Evolutionary conservation across 2,888 invertebrate species (phyloP).

Genomic region (Podotricha telesiphe): DNA sequence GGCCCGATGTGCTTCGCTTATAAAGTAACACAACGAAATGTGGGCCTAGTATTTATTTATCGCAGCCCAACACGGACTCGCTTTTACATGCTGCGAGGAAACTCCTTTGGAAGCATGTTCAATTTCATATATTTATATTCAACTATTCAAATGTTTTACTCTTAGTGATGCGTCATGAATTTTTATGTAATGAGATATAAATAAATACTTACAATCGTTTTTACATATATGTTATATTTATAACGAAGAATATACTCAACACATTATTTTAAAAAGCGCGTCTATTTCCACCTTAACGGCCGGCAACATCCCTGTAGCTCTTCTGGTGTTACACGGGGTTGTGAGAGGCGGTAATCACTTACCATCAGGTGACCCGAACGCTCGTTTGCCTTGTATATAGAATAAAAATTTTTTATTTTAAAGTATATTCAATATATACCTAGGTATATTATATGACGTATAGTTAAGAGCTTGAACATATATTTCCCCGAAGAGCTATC

Average conservation of each 20-base stretch:
- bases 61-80: constrained; percentile 56
- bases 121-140: constrained; percentile 43
- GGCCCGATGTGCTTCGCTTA: constrained; percentile 72
- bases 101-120: constrained; percentile 47
- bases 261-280: neutral
- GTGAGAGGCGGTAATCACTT: too few relatives aligned
- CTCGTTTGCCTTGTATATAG: too few relatives aligned
- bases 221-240: neutral
- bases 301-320: too few relatives aligned
- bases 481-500: neutral
- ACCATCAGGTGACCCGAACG: too few relatives aligned
- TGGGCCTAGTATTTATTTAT: constrained; percentile 67
- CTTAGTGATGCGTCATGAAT: neutral
- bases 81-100: constrained; percentile 58
- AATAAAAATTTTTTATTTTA: too few relatives aligned
- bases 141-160: constrained; percentile 14
- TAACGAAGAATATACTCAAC: neutral
- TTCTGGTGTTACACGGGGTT: too few relatives aligned
- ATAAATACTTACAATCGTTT: neutral
- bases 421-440: too few relatives aligned
- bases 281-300: too few relatives aligned
- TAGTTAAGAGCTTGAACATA: neutral
- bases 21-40: constrained; percentile 73
- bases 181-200: constrained; percentile 6
- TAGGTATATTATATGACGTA: neutral